Base-by-base conservation (phyloP, 2,113 vertebrate species). In the Calyptommatus sinebrachiatus region DNA sequence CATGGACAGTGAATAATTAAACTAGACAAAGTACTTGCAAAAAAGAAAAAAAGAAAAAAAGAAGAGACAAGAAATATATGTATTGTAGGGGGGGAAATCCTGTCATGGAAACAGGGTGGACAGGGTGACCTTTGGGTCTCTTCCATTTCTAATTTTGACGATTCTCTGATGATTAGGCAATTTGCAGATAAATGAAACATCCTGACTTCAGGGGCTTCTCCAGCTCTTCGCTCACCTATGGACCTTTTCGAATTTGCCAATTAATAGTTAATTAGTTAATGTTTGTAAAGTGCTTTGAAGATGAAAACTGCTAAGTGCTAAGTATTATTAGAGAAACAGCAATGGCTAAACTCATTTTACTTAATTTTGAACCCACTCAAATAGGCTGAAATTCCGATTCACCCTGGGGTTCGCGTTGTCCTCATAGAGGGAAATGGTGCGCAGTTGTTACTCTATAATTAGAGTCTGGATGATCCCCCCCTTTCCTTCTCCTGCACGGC, bases 1-100 rank as follows among this genome's bases (percentile, higher is more conserved):
- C 92, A 91, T 92, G 94, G 90, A 89, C 93, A 92, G 94, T 94
- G 94, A 94, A 93, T 95, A 95, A 95, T 95, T 95, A 95, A 94
- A 93, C 86, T 91, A 89, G 86, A 93, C 92, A 91, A 93, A 93
- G 86, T 87, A 91, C 89, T 92, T 87, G 85, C 91, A 18, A 57
- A 57, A 57, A 57, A 53, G 16, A 53, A 53, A 50, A 11, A 50
- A 50, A 50, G 48, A 50, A 50, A 50, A 16, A 50, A 50, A 50
- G 14, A 50, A 50, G 50, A 50, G 18, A 92, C 61, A 94, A 87
- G 93, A 93, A 89, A 89, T 91, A 89, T 91, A 63, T 63, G 24
- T 63, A 66, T 91, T 66, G 28, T 29, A 66, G n/a, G 86, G 31
- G 82, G 91, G 89, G n/a, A 92, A 92, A 91, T 88, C 81, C 88